phyloP scores from a whole-genome alignment of 2,888 invertebrate species.

The Stenichneumon culpator region DNA sequence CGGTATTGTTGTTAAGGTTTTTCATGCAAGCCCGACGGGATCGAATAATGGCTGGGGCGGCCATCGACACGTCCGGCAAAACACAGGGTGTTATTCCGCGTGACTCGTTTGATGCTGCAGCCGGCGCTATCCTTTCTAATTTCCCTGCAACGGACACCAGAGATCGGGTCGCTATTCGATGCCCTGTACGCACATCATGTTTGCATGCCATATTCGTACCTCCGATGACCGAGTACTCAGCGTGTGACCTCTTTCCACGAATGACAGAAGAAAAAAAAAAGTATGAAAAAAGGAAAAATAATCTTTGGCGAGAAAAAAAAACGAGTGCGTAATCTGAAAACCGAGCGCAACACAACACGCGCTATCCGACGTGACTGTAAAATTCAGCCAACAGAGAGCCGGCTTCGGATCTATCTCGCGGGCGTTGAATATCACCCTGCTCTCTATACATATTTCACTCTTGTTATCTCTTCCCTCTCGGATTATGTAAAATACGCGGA shows the following conservation, averaged over 20 bases:
- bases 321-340: neutral
- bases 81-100: neutral
- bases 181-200: neutral
- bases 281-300: neutral
- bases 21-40: slow-evolving; percentile 6
- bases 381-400: neutral
- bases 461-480: slow-evolving; percentile 3
- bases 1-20: neutral
- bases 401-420: slow-evolving; percentile 12
- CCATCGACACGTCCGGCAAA: neutral
- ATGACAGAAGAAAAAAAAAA: neutral
- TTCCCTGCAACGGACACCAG: slow-evolving; percentile 20
- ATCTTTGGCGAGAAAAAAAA: neutral
- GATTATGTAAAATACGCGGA: slow-evolving; percentile 27
- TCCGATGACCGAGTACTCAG: neutral
- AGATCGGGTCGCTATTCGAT: slow-evolving; percentile 25
- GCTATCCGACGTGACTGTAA: neutral
- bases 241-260: slow-evolving; percentile 1
- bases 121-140: slow-evolving; percentile 24
- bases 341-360: neutral
- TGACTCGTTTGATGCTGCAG: neutral
- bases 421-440: slow-evolving; percentile 5
- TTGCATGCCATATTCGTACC: neutral
- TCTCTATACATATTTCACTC: slow-evolving; percentile 11
- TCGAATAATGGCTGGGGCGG: neutral